phyloP scores from a whole-genome alignment of 2,113 vertebrate species.

The Cyrtonyx montezumae region DNA sequence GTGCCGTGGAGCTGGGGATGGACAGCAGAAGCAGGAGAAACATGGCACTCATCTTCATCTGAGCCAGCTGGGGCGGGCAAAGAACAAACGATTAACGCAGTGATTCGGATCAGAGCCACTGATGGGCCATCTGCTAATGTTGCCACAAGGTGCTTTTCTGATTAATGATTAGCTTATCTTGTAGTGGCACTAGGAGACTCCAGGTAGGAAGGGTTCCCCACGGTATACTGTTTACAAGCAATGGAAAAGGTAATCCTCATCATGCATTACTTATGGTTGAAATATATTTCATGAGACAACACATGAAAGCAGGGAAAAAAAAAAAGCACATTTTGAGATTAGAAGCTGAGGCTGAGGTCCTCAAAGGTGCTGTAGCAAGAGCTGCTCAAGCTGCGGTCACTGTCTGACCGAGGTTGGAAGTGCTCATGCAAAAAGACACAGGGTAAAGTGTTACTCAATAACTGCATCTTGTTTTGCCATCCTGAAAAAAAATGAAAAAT shows the following conservation, averaged over 20 bases:
- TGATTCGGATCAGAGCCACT: background rate
- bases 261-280: background rate
- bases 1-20: rapidly evolving
- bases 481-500: background rate
- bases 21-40: slow-evolving; percentile 25
- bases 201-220: background rate
- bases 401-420: background rate
- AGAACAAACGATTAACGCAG: background rate
- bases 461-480: background rate
- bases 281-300: background rate
- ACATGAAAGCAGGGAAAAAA: background rate
- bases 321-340: background rate
- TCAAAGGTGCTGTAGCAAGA: background rate
- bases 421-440: rapidly evolving
- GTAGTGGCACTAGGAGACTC: background rate
- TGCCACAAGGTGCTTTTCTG: background rate
- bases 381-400: rapidly evolving
- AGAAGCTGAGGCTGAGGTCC: background rate
- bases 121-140: slow-evolving; percentile 9
- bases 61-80: background rate
- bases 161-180: slow-evolving; percentile 23
- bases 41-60: background rate
- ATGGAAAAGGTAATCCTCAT: background rate
- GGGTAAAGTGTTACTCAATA: no score
- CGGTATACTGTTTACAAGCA: background rate